Evolutionary conservation across 2,888 invertebrate genomes (phyloP).

Genomic region (Dicranocentrus wangi): DNA sequence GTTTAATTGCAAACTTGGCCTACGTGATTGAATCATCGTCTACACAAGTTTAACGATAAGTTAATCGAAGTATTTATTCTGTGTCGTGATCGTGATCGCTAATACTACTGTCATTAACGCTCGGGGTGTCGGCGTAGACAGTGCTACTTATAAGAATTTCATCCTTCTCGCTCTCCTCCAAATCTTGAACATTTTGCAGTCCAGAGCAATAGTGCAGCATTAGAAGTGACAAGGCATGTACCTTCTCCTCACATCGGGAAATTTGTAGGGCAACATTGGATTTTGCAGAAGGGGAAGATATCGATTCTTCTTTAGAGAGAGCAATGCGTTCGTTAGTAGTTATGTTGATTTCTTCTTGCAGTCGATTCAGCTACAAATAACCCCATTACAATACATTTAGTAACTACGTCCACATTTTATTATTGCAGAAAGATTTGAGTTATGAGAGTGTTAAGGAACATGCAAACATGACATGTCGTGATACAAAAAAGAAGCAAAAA

Average conservation of each 20-base stretch:
- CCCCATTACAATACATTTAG: conserved; percentile 14
- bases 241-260: conserved; percentile 86
- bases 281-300: conserved; percentile 75
- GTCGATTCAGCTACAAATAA: conserved; percentile 77
- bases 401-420: neutral
- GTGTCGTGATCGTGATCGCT: conserved; percentile 21
- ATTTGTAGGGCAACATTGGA: conserved; percentile 74
- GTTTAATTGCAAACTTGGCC: too few relatives aligned
- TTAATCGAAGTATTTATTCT: too few relatives aligned
- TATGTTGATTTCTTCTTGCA: conserved; percentile 81
- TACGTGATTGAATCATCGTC: too few relatives aligned
- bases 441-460: too few relatives aligned
- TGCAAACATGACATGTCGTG: too few relatives aligned
- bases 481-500: too few relatives aligned
- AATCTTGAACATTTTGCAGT: conserved; percentile 85
- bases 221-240: conserved; percentile 91
- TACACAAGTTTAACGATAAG: too few relatives aligned
- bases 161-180: conserved; percentile 74
- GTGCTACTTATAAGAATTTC: conserved; percentile 57
- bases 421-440: neutral
- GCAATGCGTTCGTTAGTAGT: conserved; percentile 80
- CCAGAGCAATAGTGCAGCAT: conserved; percentile 97
- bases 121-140: conserved; percentile 8
- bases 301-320: conserved; percentile 76
- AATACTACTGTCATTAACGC: conserved; percentile 37